Base-by-base conservation (phyloP, 2,888 invertebrate genomes). In the Eugnorisma glareosa region DNA sequence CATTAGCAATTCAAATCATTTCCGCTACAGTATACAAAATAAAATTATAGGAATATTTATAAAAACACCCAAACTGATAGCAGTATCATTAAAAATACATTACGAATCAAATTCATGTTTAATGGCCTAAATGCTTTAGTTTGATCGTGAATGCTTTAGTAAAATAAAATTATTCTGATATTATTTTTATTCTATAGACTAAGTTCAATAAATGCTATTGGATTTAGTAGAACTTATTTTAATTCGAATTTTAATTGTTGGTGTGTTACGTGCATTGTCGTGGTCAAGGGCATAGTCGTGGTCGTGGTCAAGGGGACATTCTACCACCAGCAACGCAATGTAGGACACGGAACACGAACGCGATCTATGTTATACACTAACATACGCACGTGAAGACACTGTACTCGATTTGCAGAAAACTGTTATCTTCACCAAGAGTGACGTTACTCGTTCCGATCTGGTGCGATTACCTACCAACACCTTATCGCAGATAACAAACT, bases 81-180 rank as follows among this genome's bases (percentile, higher is more conserved):
- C 77, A 48, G 79, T 24, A 70, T 85, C 86, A 85, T 89, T 87
- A 89, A 87, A 89, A 89, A 63, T 74, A 83, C 82, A 89, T 89
- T 90, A 90, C 63, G 76, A 77, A 81, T 80, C 67, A 79, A 88
- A 80, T 67, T 72, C 67, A 72, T 70, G 54, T 82, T 79, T 76
- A 81, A 80, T 77, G 71, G 76, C 54, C 67, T 48, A 69, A 79
- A 74, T 76, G 61, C 37, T 81, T 73, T 68, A 66, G 76, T 79
- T 72, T 61, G 67, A 76, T 64, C 77, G 63, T 54, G 54, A 75
- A n/a, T n/a, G n/a, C n/a, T n/a, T n/a, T n/a, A n/a, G n/a, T 59
- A 74, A 63, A 77, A 67, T 66, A 73, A 75, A 72, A 75, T 72
- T 18, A 57, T 67, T 24, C 61, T 67, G 18, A 31, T 59, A 59